Base-by-base conservation (phyloP, 2,797 vertebrate species). In the Characodon lateralis region DNA sequence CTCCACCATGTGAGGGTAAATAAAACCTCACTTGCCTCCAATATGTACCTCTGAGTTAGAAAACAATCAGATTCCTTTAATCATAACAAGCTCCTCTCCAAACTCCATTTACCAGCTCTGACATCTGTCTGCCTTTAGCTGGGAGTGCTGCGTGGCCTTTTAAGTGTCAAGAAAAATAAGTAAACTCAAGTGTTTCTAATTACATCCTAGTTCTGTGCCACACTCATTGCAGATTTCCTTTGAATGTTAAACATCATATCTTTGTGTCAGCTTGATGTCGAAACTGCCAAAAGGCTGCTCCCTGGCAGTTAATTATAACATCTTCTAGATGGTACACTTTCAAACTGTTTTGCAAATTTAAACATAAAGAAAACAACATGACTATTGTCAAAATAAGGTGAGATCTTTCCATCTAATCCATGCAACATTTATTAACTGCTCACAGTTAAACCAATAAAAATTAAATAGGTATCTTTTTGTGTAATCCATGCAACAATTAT, bases 111-210 rank as follows among this genome's bases (percentile, higher is more conserved):
- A 88, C 78, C 77, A 84, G 83, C 85, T 88, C 77, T 81, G 81
- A 86, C 86, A 91, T 91, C 90, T 90, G 90, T 83, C 87, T 74
- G 88, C 83, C 86, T 82, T 87, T 84, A 91, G 86, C 84, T 88
- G 81, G 71, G 83, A 91, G 82, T 75, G 65, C 83, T 72, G 77
- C 73, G 74, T 84, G 72, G 84, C 83, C 86, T 91, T 88, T 87
- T 78, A 88, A 89, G 79, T 74, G 76, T 78, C 2, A 20, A 50
- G 77, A 74, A 74, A 66, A 78, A 61, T 78, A 82, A 70, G 80
- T 79, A 72, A 59, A 41, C 82, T 85, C 79, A 55, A 78, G 76
- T 83, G 78, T 78, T 75, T 77, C 88, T 92, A 91, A 93, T 92
- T 92, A 90, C 78, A 84, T 89, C 82, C 83, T 59, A 53, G 80